Conservation (phyloP, 2,797 vertebrate genomes). For the Allobates femoralis region DNA sequence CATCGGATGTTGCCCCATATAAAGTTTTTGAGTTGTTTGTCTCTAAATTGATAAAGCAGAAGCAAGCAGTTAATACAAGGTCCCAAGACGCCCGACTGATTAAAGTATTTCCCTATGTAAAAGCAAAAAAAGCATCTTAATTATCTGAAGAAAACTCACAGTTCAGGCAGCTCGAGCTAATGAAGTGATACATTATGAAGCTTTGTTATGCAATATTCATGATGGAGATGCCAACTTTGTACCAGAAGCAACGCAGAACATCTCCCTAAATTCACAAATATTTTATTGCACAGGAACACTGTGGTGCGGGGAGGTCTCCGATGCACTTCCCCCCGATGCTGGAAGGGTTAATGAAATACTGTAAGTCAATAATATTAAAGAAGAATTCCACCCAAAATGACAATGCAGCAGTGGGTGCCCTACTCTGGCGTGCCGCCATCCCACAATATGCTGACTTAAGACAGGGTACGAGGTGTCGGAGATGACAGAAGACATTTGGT, state of each 20-base stretch:
- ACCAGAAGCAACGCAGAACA: slow-evolving; percentile 15
- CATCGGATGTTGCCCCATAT: neutral
- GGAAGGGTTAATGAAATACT: slow-evolving; percentile 2
- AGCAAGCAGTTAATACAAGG: slow-evolving; percentile 25
- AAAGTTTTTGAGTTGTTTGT: slow-evolving; percentile 43
- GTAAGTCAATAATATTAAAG: neutral
- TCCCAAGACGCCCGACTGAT: slow-evolving; percentile 47
- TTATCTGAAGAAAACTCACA: slow-evolving; percentile 18
- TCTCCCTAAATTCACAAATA: slow-evolving; percentile 39
- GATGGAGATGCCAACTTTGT: slow-evolving; percentile 9
- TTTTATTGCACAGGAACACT: slow-evolving; percentile 26
- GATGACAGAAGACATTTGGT: too few relatives aligned
- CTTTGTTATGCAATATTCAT: slow-evolving; percentile 45
- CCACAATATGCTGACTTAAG: too few relatives aligned
- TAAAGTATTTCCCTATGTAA: slow-evolving; percentile 51
- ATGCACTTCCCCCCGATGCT: neutral
- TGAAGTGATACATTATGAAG: slow-evolving; percentile 46
- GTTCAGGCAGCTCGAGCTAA: slow-evolving; percentile 13
- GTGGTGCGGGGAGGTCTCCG: slow-evolving; percentile 9
- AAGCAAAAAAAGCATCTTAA: slow-evolving; percentile 45
- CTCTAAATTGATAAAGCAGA: slow-evolving; percentile 35
- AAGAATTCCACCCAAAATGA: neutral
- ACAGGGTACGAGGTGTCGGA: too few relatives aligned
- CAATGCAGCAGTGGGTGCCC: neutral
- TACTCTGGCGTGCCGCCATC: too few relatives aligned